Evolutionary conservation across 2,888 invertebrate genomes (phyloP).

Genomic region (Orthosia incerta): DNA sequence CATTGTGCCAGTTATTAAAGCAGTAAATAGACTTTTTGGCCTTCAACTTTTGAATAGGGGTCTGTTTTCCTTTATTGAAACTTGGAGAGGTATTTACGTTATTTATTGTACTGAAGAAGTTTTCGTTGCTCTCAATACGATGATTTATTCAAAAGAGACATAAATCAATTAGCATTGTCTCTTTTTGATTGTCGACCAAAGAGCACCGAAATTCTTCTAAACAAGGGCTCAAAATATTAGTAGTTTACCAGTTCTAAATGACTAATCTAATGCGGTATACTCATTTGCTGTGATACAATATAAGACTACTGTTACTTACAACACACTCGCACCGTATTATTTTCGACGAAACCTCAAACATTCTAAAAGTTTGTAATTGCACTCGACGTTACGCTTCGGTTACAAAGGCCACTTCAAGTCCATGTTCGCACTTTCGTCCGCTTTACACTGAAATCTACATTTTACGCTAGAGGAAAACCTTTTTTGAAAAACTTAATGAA

Average conservation of each 20-base stretch:
- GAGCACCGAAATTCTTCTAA: too few species aligned
- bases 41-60: slow-evolving; percentile 19
- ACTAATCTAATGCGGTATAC: neutral
- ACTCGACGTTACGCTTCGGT: slow-evolving; percentile 9
- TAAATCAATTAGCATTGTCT: neutral
- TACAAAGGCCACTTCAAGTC: slow-evolving; percentile 27
- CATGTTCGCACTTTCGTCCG: slow-evolving; percentile 39
- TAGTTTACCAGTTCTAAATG: neutral
- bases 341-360: neutral
- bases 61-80: slow-evolving; percentile 34
- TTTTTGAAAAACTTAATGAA: slow-evolving; percentile 33
- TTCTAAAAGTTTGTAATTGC: slow-evolving; percentile 20
- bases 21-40: slow-evolving; percentile 15
- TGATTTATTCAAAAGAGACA: neutral
- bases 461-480: slow-evolving; percentile 30
- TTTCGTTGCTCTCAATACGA: neutral
- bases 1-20: slow-evolving; percentile 25
- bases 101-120: neutral
- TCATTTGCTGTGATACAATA: neutral
- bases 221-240: neutral
- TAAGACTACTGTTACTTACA: too few species aligned
- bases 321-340: neutral
- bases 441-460: slow-evolving; percentile 43
- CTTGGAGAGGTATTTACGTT: slow-evolving; percentile 4
- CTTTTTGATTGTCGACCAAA: neutral